Percentiles rank a stretch among this genome's conserved stretches.
phyloP scores from a whole-genome alignment of 1,140 invertebrate genomes.

The Calephelis virginiensis region DNA sequence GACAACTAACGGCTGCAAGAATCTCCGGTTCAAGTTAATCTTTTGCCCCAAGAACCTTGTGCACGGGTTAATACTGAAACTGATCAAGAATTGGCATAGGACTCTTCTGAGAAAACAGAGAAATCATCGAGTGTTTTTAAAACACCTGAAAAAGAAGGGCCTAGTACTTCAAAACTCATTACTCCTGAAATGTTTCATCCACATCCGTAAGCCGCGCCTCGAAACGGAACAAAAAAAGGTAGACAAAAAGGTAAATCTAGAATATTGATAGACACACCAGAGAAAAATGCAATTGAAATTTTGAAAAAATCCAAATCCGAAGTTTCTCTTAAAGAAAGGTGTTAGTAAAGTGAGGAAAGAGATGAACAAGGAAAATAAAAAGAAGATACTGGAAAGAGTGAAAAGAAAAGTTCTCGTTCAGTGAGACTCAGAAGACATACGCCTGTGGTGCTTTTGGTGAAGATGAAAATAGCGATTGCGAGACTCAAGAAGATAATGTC shows the following conservation, averaged over 20 bases:
- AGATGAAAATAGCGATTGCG: background rate
- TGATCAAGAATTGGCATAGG: too few species aligned
- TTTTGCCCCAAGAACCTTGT: too few species aligned
- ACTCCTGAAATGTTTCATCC: conserved; percentile 5
- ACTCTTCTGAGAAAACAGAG: too few species aligned
- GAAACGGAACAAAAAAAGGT: conserved; percentile 20
- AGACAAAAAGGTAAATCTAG: conserved; percentile 21
- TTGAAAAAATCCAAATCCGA: conserved; percentile 20
- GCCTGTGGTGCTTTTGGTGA: background rate
- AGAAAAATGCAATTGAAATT: conserved; percentile 21
- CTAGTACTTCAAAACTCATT: background rate
- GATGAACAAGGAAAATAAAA: conserved; percentile 9
- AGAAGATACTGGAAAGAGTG: background rate
- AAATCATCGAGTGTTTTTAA: background rate
- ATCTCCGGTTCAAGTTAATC: too few species aligned
- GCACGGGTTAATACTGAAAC: too few species aligned
- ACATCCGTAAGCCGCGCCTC: conserved; percentile 22
- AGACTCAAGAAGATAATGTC: background rate
- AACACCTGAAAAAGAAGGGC: conserved; percentile 15
- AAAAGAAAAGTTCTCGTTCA: conserved; percentile 18
- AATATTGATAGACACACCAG: conserved; percentile 23
- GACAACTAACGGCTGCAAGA: too few species aligned
- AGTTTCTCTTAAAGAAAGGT: background rate
- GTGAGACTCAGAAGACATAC: conserved; percentile 14
- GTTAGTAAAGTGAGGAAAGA: conserved; percentile 14